Evolutionary conservation across 92 coral and sea anemone species (phyloP), one percentile per base, ranked within the genome.

Genomic region (Porites evermanni): DNA sequence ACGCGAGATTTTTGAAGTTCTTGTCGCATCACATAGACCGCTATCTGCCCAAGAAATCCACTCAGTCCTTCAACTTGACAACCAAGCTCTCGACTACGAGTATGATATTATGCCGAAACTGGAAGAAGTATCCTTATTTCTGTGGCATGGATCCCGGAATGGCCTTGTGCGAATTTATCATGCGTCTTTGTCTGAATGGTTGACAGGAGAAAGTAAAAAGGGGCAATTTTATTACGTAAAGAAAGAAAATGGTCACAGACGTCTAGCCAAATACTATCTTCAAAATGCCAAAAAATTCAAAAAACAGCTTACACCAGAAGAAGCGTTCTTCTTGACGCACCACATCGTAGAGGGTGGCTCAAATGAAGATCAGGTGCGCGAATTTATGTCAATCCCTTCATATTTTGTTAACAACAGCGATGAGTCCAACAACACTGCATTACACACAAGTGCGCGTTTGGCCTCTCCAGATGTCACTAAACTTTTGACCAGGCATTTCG

Each of bases 221-320:
- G 82, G 82, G 75, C 58, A 67, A 20, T 6, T 68, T 7, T 84
- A 60, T 71, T 84, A 60, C 44, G 71, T 84, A 11, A 70, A 84
- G 56, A 84, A 84, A 84, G 58, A 21, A 51, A 84, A 63, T 74
- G 88, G 88, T 23, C 88, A 84, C 38, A 64, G 17, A 19, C 70
- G 74, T 44, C 75, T 84, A 61, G 82, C 75, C 8, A 73, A 67
- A 14, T 47, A 84, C 50, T 59, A 74, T 74, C 38, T 84, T n/a
- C 53, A 26, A 50, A 26, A 32, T 21, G 79, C 87, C 4, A 60
- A 60, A 5, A 16, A n/a, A 12, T 12, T 60, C 18, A 16, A 60
- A n/a, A 60, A 16, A 60, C 65, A 12, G 12, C 5, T 60, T 17
- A 60, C 65, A 7, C 19, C 65, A n/a, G 65, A 60, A 60, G 65